Evolutionary conservation across 2,113 vertebrate genomes (phyloP), one percentile per base, ranked within the genome.

Genomic region (Egretta garzetta): DNA sequence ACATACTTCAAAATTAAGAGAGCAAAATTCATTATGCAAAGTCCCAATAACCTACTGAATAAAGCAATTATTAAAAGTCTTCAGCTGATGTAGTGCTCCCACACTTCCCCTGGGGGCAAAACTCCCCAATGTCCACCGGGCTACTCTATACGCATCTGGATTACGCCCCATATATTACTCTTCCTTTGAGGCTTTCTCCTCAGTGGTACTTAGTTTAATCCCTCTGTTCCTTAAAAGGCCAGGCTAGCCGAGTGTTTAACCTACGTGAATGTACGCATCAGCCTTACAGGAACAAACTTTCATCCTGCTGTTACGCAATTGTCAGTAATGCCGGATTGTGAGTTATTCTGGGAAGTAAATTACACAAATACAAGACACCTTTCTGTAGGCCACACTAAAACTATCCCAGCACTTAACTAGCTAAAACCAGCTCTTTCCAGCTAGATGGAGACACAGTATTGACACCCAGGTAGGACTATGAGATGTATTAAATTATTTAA

Each of bases 301-400:
- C 83, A 77, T 83, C 95, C 94, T 74, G 59, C 88, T 68, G 18
- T 86, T 92, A 85, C 2, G 3, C 55, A 96, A 95, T 16, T 13
- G 58, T 14, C 71, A 14, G 96, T 93, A 96, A 96, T 90, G 76
- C 95, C 16, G 21, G 95, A 88, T 47, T 86, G 92, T 7, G 88
- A 92, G 88, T 81, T 96, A 92, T 97, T 97, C 93, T 81, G 33
- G 88, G 93, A 96, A 60, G 30, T 35, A 16, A 92, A 60, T 50
- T 60, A 56, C 56, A 50, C 30, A 18, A 92, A 58, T 63, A 50
- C 27, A 80, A 94, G 52, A 35, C 41, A 88, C 35, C 41, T 77
- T 73, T 67, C 82, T 1, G 1, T 8, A 67, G 45, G 37, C 55
- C 66, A 33, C 37, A n/a, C 33, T 56, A 53, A 82, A 95, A 74